phyloP scores from a whole-genome alignment of 2,797 vertebrate genomes.

The Scleropages formosus region DNA sequence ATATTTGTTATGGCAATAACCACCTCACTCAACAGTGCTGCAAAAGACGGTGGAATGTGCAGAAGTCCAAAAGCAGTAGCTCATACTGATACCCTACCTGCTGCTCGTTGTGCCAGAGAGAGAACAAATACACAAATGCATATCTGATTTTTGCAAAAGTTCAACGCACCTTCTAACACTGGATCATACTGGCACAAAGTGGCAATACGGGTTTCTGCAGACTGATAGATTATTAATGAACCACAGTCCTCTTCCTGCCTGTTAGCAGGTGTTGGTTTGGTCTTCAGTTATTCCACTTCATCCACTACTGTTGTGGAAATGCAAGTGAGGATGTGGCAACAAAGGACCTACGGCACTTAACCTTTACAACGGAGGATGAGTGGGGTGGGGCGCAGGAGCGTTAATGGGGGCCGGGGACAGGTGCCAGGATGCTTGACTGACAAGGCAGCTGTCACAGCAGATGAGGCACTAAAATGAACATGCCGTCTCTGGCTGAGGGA shows the following conservation, averaged over 20 bases:
- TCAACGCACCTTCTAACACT: constrained; percentile 31
- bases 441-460: constrained; percentile 66
- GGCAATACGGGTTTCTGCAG: constrained; percentile 18
- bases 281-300: constrained; percentile 51
- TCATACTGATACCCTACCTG: no score
- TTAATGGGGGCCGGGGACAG: constrained; percentile 50
- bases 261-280: constrained; percentile 51
- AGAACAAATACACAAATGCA: not conserved
- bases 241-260: constrained; percentile 44
- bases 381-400: constrained; percentile 16
- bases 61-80: no score
- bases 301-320: constrained; percentile 54
- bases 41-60: no score
- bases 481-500: constrained; percentile 42
- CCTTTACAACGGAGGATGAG: constrained; percentile 32
- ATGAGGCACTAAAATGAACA: constrained; percentile 58
- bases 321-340: constrained; percentile 59
- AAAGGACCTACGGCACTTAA: constrained; percentile 52
- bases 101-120: not conserved
- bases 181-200: constrained; percentile 46
- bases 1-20: no score
- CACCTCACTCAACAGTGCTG: no score
- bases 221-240: constrained; percentile 60
- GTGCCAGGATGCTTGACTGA: constrained; percentile 62
- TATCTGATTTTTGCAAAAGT: not conserved